Percentiles rank a stretch among this genome's conserved stretches.
These are phyloP conservation scores for Lutjanus argentimaculatus DNA, from an alignment of 2,797 vertebrate species.

Conservation along the genomic window DNA sequence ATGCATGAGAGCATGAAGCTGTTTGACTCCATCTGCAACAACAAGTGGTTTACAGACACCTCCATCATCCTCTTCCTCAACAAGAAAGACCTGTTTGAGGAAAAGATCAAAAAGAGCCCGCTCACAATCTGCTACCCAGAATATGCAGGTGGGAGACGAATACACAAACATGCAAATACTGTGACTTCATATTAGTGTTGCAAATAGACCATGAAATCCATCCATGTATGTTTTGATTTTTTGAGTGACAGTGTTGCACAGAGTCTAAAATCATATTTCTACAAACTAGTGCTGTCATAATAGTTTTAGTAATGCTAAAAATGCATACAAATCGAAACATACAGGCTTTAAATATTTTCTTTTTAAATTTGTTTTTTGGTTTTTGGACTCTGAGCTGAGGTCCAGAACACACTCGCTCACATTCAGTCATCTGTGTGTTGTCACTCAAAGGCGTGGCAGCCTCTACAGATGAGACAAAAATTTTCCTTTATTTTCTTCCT, in stretches of 20 bases:
- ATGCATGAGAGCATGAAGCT: slow-evolving; percentile 99
- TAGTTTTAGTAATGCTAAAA: not conserved
- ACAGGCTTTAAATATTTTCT: not conserved
- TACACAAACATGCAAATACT: slow-evolving; percentile 42
- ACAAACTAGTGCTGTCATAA: not conserved
- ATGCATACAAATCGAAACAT: not conserved
- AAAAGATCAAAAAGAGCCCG: slow-evolving; percentile 97
- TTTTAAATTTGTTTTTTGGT: not conserved
- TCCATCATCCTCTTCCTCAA: slow-evolving; percentile 99
- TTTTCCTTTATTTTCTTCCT: slow-evolving; percentile 31
- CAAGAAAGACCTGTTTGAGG: slow-evolving; percentile 99
- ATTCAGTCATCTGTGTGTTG: not conserved
- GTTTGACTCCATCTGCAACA: slow-evolving; percentile 99
- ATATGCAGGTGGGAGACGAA: slow-evolving; percentile 90
- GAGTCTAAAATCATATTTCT: not conserved
- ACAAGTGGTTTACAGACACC: slow-evolving; percentile 99
- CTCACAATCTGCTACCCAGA: slow-evolving; percentile 98
- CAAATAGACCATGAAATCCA: not conserved
- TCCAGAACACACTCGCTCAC: not conserved
- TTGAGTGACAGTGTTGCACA: not conserved
- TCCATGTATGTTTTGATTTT: not conserved
- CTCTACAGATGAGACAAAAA: slow-evolving; percentile 36
- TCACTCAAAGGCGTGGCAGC: slow-evolving; percentile 32
- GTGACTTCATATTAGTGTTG: not conserved
- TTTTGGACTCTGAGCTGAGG: not conserved